phyloP scores from a whole-genome alignment of 2,113 vertebrate genomes.

The Psittacula cyanocephala region DNA sequence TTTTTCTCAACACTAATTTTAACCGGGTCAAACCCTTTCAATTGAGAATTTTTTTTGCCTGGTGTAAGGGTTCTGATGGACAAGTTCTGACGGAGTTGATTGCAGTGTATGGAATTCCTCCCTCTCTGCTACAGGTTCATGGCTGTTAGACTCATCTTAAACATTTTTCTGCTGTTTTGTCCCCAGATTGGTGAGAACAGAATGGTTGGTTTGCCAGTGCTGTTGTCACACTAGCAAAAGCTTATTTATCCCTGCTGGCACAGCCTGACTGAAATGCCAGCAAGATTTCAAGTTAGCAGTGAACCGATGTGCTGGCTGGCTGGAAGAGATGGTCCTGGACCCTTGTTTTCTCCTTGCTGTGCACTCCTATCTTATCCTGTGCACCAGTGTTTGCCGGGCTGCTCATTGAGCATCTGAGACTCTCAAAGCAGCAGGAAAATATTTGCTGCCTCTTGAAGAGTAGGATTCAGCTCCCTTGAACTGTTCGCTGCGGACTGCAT shows the following conservation, averaged over 20 bases:
- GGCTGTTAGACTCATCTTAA: not conserved
- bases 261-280: accelerated
- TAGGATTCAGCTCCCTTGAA: not conserved
- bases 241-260: not conserved
- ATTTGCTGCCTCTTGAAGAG: accelerated
- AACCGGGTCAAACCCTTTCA: not conserved
- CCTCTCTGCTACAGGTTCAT: not conserved
- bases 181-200: not conserved
- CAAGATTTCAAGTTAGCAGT: not conserved
- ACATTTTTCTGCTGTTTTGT: not conserved
- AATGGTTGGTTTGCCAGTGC: not conserved
- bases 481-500: accelerated
- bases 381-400: accelerated
- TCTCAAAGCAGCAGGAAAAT: not conserved
- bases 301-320: not conserved
- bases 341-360: not conserved
- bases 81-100: not conserved
- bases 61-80: not conserved
- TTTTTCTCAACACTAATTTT: not conserved
- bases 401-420: not conserved
- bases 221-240: not conserved
- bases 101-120: not conserved
- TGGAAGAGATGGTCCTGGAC: not conserved
- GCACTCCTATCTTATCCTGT: not conserved
- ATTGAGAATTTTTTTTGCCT: not conserved